phyloP scores from a whole-genome alignment of 2,888 invertebrate genomes.

The Protophormia terraenovae region DNA sequence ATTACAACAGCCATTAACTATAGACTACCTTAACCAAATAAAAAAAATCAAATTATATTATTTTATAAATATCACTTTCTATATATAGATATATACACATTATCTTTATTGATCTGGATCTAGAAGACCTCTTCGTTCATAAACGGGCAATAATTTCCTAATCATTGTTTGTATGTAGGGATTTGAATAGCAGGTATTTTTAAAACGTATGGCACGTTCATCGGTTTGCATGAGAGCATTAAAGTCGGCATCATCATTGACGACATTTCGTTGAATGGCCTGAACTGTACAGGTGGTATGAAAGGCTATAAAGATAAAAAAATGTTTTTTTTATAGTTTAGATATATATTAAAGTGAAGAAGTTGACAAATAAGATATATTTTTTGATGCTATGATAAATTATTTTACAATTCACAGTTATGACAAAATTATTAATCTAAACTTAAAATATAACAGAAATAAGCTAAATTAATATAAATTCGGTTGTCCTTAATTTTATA shows the following conservation, averaged over 20 bases:
- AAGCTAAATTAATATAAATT: background rate
- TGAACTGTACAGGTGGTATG: constrained; percentile 75
- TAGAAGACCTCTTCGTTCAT: constrained; percentile 77
- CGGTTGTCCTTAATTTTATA: background rate
- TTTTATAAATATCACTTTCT: background rate
- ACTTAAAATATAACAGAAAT: no score
- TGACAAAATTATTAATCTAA: no score
- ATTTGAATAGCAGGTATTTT: constrained; percentile 76
- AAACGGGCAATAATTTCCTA: constrained; percentile 75
- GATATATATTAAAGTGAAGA: background rate
- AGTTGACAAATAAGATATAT: no score
- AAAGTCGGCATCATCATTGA: constrained; percentile 79
- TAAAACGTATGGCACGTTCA: constrained; percentile 75
- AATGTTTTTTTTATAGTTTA: background rate
- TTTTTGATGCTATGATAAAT: background rate
- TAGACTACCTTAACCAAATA: constrained; percentile 17
- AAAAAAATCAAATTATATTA: background rate
- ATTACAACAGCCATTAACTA: constrained; percentile 8
- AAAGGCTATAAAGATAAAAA: constrained; percentile 73
- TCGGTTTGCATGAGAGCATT: constrained; percentile 76
- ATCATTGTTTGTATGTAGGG: constrained; percentile 74
- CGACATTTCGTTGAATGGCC: constrained; percentile 77
- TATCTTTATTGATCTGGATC: constrained; percentile 73
- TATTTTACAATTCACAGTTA: no score
- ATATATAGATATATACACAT: background rate